phyloP scores from a whole-genome alignment of 2,888 invertebrate genomes.

The Tenthredo notha region DNA sequence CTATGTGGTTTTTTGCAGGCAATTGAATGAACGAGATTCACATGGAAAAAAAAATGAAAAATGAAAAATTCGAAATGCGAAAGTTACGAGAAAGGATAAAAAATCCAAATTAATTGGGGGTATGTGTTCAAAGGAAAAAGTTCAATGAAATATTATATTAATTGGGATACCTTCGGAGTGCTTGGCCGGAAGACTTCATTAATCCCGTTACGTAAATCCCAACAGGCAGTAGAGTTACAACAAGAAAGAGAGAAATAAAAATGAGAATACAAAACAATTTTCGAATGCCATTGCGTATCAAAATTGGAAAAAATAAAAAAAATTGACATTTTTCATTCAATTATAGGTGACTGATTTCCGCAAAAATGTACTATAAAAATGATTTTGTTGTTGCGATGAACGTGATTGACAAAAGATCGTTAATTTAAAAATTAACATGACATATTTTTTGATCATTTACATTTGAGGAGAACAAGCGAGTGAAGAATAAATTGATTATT shows the following conservation, averaged over 20 bases:
- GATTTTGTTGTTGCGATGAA: no score
- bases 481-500: neutral
- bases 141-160: constrained; percentile 5
- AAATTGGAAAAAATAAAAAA: neutral
- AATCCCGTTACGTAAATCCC: constrained; percentile 2
- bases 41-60: neutral
- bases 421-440: neutral
- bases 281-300: neutral
- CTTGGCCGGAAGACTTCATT: constrained; percentile 28
- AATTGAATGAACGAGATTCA: neutral
- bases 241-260: neutral
- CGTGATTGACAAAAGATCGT: neutral
- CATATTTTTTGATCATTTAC: neutral
- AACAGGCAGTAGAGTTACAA: neutral
- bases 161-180: neutral
- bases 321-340: no score
- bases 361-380: no score
- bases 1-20: no score
- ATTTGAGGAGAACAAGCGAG: neutral
- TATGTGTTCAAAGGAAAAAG: neutral
- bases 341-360: no score
- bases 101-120: constrained; percentile 25
- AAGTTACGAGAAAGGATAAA: neutral
- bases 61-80: neutral
- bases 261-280: neutral